These are phyloP conservation scores for Lynx canadensis DNA, from an alignment of 2,113 vertebrate species.

Conservation along the genomic window DNA sequence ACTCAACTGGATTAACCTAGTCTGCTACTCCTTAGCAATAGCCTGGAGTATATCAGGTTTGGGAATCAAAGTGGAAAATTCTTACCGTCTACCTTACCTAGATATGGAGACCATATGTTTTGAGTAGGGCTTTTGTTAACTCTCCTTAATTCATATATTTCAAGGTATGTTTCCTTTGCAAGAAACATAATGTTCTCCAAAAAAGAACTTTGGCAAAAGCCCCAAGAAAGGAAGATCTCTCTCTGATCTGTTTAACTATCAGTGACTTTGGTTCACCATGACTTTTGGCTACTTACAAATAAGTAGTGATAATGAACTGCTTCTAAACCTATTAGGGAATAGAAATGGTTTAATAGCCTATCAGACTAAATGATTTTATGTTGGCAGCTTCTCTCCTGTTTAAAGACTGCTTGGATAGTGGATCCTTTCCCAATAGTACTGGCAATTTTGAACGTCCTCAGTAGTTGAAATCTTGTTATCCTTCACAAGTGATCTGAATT, in stretches of 20 bases:
- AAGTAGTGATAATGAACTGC: not conserved
- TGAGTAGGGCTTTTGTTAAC: not conserved
- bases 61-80: not conserved
- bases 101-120: not conserved
- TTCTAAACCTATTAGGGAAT: not conserved
- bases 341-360: not conserved
- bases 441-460: not conserved
- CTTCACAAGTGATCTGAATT: not conserved
- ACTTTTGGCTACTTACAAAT: not conserved
- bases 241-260: not conserved
- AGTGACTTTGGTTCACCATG: not conserved
- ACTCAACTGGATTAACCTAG: not conserved
- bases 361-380: slow-evolving; percentile 49
- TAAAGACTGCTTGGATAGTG: not conserved
- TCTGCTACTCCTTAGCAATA: not conserved
- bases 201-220: not conserved
- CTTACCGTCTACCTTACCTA: not conserved
- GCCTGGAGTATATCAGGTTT: not conserved
- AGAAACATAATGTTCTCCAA: not conserved
- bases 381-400: not conserved
- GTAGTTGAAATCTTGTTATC: not conserved
- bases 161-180: not conserved
- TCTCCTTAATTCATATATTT: slow-evolving; percentile 42
- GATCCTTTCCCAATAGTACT: not conserved
- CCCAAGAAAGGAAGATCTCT: not conserved